A percentile compares a stretch with the other conserved stretches of the same genome.
phyloP scores from a whole-genome alignment of 2,888 invertebrate genomes.

The Acanthosepion pharaonis region DNA sequence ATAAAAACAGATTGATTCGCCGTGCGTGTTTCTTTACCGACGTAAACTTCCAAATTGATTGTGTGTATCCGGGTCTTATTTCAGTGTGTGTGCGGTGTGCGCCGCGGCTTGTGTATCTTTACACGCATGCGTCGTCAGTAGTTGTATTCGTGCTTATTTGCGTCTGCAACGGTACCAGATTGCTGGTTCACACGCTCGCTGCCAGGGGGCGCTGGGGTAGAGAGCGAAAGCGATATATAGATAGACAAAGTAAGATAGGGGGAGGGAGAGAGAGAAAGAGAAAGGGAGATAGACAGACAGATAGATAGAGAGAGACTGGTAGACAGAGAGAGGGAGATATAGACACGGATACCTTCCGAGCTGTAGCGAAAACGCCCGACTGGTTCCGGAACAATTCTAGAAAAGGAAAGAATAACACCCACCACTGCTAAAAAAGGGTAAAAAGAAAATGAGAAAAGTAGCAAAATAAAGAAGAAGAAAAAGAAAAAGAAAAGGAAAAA shows the following conservation, averaged over 20 bases:
- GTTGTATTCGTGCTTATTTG: conserved; percentile 17
- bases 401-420: neutral
- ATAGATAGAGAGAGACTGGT: neutral
- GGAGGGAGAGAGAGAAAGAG: neutral
- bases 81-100: neutral
- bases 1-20: conserved; percentile 1
- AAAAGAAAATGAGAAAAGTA: neutral
- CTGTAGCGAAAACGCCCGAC: neutral
- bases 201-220: neutral
- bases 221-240: neutral
- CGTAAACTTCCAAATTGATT: neutral
- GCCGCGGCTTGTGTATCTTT: neutral
- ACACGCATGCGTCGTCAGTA: neutral
- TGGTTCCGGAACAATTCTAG: neutral
- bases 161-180: neutral
- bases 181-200: conserved; percentile 2
- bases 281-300: neutral
- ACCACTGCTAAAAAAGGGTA: neutral
- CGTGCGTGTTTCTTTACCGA: neutral
- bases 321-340: neutral
- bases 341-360: neutral
- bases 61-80: neutral
- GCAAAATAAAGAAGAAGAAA: neutral
- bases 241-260: neutral
- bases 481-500: neutral